A percentile compares a stretch with the other conserved stretches of the same genome.
Evolutionary conservation across 2,888 invertebrate species (phyloP).

Genomic region (Pandemis corylana): DNA sequence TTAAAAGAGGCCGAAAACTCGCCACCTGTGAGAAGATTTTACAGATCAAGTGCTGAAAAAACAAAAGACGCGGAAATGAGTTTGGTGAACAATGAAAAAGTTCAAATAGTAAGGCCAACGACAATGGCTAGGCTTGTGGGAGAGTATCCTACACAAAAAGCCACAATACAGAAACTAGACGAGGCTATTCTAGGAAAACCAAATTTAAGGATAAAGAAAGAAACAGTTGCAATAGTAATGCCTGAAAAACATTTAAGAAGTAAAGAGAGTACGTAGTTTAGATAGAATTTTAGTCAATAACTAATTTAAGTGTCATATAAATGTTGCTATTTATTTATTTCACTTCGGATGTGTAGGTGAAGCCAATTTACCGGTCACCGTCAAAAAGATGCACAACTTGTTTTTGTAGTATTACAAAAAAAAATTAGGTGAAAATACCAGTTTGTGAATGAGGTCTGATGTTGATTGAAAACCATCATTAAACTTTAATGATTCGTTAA

Average conservation of each 20-base stretch:
- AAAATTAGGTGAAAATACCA: not conserved
- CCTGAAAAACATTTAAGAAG: conserved; percentile 53
- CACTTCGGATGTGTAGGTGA: conserved; percentile 45
- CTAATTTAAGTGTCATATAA: conserved; percentile 75
- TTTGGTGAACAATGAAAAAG: conserved; percentile 70
- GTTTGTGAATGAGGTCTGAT: not conserved
- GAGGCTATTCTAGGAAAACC: conserved; percentile 70
- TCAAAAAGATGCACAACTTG: conserved; percentile 34
- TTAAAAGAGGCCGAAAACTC: conserved; percentile 54
- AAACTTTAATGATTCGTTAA: not conserved
- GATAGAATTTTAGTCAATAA: conserved; percentile 71
- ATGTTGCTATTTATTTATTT: conserved; percentile 72
- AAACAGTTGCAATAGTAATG: conserved; percentile 55
- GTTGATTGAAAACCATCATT: not conserved
- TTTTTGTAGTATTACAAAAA: not conserved
- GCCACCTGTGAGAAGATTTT: conserved; percentile 68
- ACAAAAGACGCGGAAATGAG: conserved; percentile 62
- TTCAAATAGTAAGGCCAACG: conserved; percentile 74
- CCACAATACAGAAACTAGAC: conserved; percentile 70
- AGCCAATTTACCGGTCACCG: conserved; percentile 41
- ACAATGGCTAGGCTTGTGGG: conserved; percentile 65
- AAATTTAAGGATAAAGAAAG: conserved; percentile 59
- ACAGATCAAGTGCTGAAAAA: conserved; percentile 75
- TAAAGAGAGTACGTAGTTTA: conserved; percentile 65
- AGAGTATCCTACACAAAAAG: conserved; percentile 63